Conservation (phyloP, 2,113 vertebrate species). For the Neofelis nebulosa region DNA sequence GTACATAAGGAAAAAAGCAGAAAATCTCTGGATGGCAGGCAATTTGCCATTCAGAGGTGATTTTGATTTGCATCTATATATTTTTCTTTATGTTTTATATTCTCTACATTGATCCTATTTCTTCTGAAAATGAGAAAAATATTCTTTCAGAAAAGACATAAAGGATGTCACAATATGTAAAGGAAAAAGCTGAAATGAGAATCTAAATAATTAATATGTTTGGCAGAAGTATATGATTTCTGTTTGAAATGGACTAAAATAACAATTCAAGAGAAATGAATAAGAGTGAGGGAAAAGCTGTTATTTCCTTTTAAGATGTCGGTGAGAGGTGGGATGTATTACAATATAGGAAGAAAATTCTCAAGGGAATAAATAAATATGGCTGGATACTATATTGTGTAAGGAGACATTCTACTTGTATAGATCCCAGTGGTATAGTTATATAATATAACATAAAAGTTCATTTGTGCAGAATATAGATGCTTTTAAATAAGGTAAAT, state of each 20-base stretch:
- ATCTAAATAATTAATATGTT: constrained; percentile 20
- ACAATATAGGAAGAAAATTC: neutral
- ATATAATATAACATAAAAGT: neutral
- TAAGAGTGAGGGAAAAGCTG: neutral
- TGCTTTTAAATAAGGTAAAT: neutral
- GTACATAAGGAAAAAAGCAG: neutral
- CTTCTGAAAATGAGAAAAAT: neutral
- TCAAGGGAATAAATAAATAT: neutral
- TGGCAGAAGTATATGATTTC: neutral
- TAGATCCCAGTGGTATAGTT: neutral
- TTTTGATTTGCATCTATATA: neutral
- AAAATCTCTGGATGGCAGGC: neutral
- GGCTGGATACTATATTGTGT: rapidly evolving
- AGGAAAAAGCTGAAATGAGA: neutral
- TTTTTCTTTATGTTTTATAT: neutral
- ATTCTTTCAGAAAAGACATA: neutral
- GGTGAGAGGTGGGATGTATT: neutral
- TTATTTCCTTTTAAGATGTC: constrained; percentile 25
- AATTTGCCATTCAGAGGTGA: neutral
- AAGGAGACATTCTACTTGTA: neutral
- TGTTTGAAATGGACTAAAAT: neutral
- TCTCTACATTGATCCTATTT: neutral
- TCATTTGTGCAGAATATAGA: neutral
- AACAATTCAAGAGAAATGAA: neutral
- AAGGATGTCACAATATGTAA: neutral